Base-by-base conservation (phyloP, 2,113 vertebrate species). In the Parus major region DNA sequence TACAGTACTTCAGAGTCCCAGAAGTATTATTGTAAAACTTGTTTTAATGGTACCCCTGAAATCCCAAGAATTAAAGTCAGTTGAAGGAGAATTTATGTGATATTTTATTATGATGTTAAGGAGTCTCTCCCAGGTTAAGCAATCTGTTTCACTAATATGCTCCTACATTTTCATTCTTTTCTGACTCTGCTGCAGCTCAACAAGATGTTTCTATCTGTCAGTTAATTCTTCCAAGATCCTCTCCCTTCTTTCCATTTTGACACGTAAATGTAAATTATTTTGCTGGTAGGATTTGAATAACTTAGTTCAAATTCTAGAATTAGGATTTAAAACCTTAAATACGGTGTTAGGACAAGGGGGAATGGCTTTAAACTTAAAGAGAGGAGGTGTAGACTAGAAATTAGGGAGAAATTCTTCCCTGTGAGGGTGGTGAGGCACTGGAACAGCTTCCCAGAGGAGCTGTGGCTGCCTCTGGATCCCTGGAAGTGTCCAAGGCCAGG, bases 321-420 rank as follows among this genome's bases (percentile, higher is more conserved):
- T 82, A 50, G 11, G 9, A 47, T 70, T 70, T 21, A 22, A 53
- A 86, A 63, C 11, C 14, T 70, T 47, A 63, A 63, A 27, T 65
- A 4, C 0, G 0, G 9, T 2, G 11, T 29, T 39, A 52, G 33
- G 33, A 29, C 9, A 25, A 50, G 10, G 20, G 13, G 2, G 2
- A 60, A 25, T 31, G 16, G 9, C 6, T 35, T 60, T n/a, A 82
- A 52, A 24, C 10, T 53, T 44, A 21, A 36, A 59, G 12, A 52
- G 12, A 24, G 3, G 19, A 57, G 27, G 1, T 52, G 44, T 65
- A 44, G 19, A 36, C 11, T 16, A 20, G 44, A 73, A 66, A 6
- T 39, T n/a, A 39, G 19, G 20, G n/a, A 66, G 33, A n/a, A 82
- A 47, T 41, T 68, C 24, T 47, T 39, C 3, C 0, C 5, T 41